Base-by-base conservation (phyloP, 2,797 vertebrate species). In the Heliangelus exortis region DNA sequence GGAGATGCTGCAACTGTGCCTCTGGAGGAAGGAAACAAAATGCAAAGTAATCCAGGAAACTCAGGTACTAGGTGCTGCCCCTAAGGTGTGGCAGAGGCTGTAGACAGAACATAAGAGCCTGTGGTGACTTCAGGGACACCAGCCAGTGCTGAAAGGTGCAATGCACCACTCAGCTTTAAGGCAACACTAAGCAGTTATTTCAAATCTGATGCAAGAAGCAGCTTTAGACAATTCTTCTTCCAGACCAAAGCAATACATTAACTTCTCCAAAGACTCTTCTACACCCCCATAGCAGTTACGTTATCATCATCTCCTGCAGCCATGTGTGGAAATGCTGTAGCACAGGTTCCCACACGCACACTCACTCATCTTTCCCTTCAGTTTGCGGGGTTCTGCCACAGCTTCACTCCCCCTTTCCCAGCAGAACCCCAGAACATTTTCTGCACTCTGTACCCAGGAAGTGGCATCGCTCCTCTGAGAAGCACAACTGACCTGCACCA, bases 11-110 rank as follows among this genome's bases (percentile, higher is more conserved):
- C 45, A 66, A 71, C 22, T 54, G 18, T 39, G 14, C 20, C 48
- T 51, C 41, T 43, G 29, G 36, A 88, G 61, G 53, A 53, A 79
- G 36, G 54, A 69, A 88, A 61, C 29, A 72, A 41, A 76, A 17
- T 6, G 17, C 34, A 50, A 74, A 59, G 23, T 10, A 66, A 65
- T 31, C 22, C 18, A 34, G 36, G 28, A 48, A 85, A 53, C 10
- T 12, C 26, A 29, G 0, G 2, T 6, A 3, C 14, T 25, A 41
- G 31, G 22, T 5, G 5, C 29, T 8, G n/a, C 53, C 58, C 14
- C 51, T 9, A 29, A 10, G 11, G 15, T 5, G n/a, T 12, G 15
- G 48, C 59, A 59, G 51, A 62, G 50, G 45, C 54, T 47, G 58
- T 15, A 3, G 19, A 11, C 10, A 45, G 31, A 48, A 22, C 7